A percentile compares a stretch with the other conserved stretches of the same genome.
Evolutionary conservation across 2,888 invertebrate genomes (phyloP).

Genomic region (Cerastoderma edule): DNA sequence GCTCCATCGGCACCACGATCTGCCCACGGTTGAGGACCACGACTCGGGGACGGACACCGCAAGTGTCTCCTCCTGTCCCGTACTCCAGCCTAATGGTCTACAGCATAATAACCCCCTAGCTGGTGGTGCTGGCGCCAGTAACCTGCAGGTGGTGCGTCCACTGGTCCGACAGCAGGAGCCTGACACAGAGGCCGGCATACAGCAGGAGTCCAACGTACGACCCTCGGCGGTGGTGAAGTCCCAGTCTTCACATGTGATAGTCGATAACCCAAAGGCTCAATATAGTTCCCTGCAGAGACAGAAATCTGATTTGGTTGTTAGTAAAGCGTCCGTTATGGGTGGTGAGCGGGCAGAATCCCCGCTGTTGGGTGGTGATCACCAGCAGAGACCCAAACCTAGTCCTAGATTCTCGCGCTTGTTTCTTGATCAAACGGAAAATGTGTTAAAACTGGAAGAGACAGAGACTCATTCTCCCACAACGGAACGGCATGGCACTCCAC

Average conservation of each 20-base stretch:
- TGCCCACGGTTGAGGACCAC: slow-evolving; percentile 73
- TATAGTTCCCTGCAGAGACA: slow-evolving; percentile 77
- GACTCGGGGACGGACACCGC: slow-evolving; percentile 79
- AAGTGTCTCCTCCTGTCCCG: slow-evolving; percentile 74
- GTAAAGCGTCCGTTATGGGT: slow-evolving; percentile 13
- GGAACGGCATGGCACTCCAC: slow-evolving; percentile 53
- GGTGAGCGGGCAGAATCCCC: slow-evolving; percentile 48
- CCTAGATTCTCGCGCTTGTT: slow-evolving; percentile 77
- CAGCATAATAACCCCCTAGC: slow-evolving; percentile 34
- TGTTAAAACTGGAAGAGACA: slow-evolving; percentile 56
- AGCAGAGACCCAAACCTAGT: slow-evolving; percentile 75
- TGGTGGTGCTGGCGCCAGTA: slow-evolving; percentile 10
- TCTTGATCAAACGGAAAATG: slow-evolving; percentile 68
- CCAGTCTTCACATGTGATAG: slow-evolving; percentile 78
- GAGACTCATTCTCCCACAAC: slow-evolving; percentile 45
- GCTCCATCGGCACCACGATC: slow-evolving; percentile 60
- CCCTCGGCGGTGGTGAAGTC: slow-evolving; percentile 81
- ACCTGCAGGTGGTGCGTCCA: slow-evolving; percentile 1
- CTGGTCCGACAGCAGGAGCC: slow-evolving; percentile 38
- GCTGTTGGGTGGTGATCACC: slow-evolving; percentile 25
- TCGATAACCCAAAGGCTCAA: slow-evolving; percentile 74
- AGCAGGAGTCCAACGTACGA: slow-evolving; percentile 78
- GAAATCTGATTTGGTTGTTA: slow-evolving; percentile 77
- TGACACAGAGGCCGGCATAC: slow-evolving; percentile 69
- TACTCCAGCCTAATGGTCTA: slow-evolving; percentile 49